These are phyloP conservation scores for Lagenorhynchus albirostris DNA, from an alignment of 2,113 vertebrate genomes.

Conservation along the genomic window DNA sequence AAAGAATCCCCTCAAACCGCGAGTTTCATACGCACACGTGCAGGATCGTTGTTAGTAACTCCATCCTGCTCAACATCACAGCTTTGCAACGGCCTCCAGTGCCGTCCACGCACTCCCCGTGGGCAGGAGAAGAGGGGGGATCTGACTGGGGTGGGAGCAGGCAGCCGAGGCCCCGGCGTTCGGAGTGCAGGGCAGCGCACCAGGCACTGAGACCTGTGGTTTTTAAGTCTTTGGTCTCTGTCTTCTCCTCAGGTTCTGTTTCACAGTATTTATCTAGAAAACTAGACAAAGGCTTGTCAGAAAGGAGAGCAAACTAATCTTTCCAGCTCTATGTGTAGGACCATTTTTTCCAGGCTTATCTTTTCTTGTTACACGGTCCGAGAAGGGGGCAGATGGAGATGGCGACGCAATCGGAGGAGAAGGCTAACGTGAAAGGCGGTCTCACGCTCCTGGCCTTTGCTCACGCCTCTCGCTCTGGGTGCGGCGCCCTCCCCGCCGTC, in stretches of 20 bases:
- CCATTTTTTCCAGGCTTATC: conserved; percentile 19
- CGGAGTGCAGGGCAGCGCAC: not conserved
- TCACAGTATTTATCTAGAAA: conserved; percentile 19
- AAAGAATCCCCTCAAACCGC: not conserved
- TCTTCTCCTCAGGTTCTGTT: conserved; percentile 24
- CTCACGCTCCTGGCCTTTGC: not conserved
- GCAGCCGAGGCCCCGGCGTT: accelerated
- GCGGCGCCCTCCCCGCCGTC: not conserved
- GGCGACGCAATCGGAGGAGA: not conserved
- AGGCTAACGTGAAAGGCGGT: not conserved
- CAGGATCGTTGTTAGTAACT: not conserved
- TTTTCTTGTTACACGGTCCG: conserved; percentile 33
- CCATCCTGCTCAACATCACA: not conserved
- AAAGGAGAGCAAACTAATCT: conserved; percentile 35
- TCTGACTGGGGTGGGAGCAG: not conserved
- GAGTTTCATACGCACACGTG: not conserved
- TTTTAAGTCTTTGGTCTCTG: not conserved
- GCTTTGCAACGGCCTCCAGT: not conserved
- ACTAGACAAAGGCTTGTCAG: conserved; percentile 4
- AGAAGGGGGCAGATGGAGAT: not conserved
- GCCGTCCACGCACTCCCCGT: not conserved
- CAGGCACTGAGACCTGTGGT: not conserved
- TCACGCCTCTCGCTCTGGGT: not conserved
- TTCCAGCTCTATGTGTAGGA: not conserved
- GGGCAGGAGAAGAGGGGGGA: not conserved